Evolutionary conservation across 2,113 vertebrate species (phyloP).

Genomic region (Trachemys scripta): DNA sequence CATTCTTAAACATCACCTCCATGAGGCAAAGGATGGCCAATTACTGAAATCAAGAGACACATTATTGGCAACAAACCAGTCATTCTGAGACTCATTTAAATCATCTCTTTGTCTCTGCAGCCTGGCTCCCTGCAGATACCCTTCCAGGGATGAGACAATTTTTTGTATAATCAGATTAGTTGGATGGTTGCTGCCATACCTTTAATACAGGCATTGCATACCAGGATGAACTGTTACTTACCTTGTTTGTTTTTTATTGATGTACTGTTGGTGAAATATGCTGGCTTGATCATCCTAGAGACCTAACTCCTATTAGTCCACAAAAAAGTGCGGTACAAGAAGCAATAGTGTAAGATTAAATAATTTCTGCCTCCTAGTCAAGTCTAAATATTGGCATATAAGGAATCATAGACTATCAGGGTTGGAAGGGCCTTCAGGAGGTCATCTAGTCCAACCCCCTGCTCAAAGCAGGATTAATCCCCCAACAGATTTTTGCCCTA

Average conservation of each 20-base stretch:
- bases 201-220: background rate
- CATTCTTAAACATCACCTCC: background rate
- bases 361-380: no score
- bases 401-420: no score
- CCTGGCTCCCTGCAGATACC: background rate
- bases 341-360: no score
- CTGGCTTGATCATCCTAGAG: no score
- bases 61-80: background rate
- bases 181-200: background rate
- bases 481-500: no score
- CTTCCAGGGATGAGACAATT: background rate
- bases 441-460: no score
- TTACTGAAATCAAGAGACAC: background rate
- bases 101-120: background rate
- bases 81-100: background rate
- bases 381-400: no score
- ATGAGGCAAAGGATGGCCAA: background rate
- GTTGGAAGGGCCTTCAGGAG: no score
- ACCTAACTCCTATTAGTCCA: no score
- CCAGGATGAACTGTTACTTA: background rate
- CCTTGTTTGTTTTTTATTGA: background rate
- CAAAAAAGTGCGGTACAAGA: no score
- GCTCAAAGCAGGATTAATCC: no score
- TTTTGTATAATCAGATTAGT: background rate
- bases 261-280: no score